Percentiles rank a stretch among this genome's conserved stretches.
phyloP scores from a whole-genome alignment of 2,113 vertebrate species.

The Lates calcarifer region DNA sequence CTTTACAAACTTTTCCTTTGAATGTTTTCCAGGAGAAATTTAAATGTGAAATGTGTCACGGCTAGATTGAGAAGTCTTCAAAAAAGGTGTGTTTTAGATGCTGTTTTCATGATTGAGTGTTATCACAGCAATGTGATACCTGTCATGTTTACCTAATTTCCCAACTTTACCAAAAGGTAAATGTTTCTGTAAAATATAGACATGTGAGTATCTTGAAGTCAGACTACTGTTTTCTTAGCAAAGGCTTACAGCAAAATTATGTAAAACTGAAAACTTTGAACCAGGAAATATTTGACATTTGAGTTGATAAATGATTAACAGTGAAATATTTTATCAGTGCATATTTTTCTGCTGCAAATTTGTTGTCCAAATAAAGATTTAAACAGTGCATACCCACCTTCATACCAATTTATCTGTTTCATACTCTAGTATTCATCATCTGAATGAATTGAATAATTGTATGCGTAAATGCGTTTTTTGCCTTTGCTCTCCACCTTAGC shows the following conservation, averaged over 20 bases:
- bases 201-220: neutral
- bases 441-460: neutral
- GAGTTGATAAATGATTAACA: neutral
- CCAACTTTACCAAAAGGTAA: neutral
- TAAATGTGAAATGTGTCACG: neutral
- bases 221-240: too few species aligned
- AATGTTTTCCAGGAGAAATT: neutral
- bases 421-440: neutral
- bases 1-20: neutral
- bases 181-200: too few species aligned
- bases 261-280: too few species aligned
- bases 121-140: too few species aligned
- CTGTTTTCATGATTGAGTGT: conserved; percentile 1
- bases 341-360: neutral
- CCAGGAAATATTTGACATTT: too few species aligned
- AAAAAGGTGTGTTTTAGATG: neutral
- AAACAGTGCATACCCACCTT: neutral
- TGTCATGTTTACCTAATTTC: conserved; percentile 8
- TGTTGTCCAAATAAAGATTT: neutral
- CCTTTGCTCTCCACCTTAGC: neutral
- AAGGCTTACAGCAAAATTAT: too few species aligned
- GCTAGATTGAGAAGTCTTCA: neutral
- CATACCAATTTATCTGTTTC: neutral
- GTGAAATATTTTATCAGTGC: too few species aligned
- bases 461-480: neutral